phyloP scores from a whole-genome alignment of 2,797 vertebrate genomes.

The Coccyzus lansbergi region DNA sequence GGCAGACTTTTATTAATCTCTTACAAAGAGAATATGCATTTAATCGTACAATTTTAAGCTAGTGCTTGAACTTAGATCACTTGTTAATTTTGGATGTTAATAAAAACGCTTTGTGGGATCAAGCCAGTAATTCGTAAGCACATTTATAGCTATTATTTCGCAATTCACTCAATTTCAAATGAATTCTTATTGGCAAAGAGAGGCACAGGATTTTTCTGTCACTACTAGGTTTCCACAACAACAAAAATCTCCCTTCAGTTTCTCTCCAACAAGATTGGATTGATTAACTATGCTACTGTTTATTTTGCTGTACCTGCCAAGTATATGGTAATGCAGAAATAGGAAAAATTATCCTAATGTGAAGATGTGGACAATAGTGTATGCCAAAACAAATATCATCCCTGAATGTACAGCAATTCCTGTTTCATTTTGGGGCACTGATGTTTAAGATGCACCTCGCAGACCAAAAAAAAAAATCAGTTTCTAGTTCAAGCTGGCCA shows the following conservation, averaged over 20 bases:
- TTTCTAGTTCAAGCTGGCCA: background rate
- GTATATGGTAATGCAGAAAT: conserved; percentile 36
- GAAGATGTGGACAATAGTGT: conserved; percentile 26
- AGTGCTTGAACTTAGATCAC: background rate
- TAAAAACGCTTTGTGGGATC: conserved; percentile 40
- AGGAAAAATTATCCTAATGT: conserved; percentile 46
- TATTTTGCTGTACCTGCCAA: conserved; percentile 52
- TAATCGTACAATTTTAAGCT: background rate
- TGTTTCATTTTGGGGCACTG: background rate
- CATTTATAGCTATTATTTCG: conserved; percentile 36
- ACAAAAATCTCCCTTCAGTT: background rate
- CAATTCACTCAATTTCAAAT: background rate
- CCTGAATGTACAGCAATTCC: background rate
- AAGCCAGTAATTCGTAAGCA: background rate
- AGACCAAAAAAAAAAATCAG: background rate
- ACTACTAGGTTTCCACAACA: conserved; percentile 22
- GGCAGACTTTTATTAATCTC: background rate
- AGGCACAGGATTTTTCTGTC: background rate
- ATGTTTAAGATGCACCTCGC: conserved; percentile 1
- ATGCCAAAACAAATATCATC: conserved; percentile 58
- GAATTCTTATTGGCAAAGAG: conserved; percentile 1
- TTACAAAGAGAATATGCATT: conserved; percentile 12
- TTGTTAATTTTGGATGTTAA: conserved; percentile 34
- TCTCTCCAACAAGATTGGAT: conserved; percentile 36
- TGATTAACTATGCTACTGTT: conserved; percentile 56